Percentiles rank a stretch among this genome's conserved stretches.
These are phyloP conservation scores for Hestina assimilis DNA, from an alignment of 1,140 invertebrate genomes.

Conservation along the genomic window DNA sequence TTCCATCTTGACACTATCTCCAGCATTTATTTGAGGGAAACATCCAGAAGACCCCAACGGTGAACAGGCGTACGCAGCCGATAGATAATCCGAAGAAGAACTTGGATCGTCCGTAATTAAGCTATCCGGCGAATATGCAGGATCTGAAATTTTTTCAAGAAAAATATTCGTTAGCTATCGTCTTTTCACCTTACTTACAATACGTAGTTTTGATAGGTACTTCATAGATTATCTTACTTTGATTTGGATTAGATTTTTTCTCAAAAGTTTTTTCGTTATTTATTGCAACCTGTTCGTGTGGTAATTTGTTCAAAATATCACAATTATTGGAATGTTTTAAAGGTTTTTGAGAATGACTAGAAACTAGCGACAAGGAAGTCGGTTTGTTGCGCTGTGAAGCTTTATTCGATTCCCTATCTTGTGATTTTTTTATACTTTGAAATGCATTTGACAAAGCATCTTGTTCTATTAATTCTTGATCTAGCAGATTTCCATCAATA, in stretches of 20 bases:
- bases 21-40: constrained; percentile 55
- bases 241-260: constrained; percentile 16
- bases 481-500: constrained; percentile 63
- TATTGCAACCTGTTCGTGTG: constrained; percentile 25
- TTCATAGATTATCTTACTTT: constrained; percentile 7
- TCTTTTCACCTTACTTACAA: constrained; percentile 15
- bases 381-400: constrained; percentile 48
- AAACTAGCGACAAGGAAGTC: constrained; percentile 60
- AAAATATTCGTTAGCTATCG: constrained; percentile 20
- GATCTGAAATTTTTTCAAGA: constrained; percentile 38
- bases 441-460: constrained; percentile 67
- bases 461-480: constrained; percentile 66
- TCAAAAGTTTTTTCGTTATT: constrained; percentile 25
- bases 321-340: constrained; percentile 66
- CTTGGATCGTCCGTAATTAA: constrained; percentile 67
- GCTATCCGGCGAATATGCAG: constrained; percentile 62
- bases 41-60: constrained; percentile 43
- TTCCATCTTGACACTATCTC: constrained; percentile 58
- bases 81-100: constrained; percentile 71
- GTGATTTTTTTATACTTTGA: constrained; percentile 62
- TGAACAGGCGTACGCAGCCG: constrained; percentile 58
- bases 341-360: constrained; percentile 64
- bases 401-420: constrained; percentile 43
- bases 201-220: too few species aligned
- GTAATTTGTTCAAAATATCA: constrained; percentile 51